Conservation (phyloP, 2,797 vertebrate species). For the Falco berigora region DNA sequence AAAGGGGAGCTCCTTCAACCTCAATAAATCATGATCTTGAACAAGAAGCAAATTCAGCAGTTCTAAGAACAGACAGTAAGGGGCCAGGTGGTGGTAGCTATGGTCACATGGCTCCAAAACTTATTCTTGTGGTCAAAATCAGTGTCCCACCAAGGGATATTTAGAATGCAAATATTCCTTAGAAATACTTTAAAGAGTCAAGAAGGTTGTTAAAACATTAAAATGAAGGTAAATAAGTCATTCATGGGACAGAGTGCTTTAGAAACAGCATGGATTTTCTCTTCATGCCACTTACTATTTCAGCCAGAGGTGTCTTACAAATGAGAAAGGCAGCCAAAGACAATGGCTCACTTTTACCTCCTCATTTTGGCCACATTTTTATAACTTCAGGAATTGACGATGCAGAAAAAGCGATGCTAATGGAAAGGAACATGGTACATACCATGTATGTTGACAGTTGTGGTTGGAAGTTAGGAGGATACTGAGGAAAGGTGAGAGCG, state of each 20-base stretch:
- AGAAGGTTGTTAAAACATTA: neutral
- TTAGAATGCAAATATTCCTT: neutral
- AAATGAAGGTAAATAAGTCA: neutral
- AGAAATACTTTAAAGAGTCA: neutral
- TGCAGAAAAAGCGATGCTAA: neutral
- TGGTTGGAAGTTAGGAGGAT: neutral
- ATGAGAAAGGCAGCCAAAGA: neutral
- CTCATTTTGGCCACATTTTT: neutral
- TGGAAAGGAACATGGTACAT: neutral
- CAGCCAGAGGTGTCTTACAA: neutral
- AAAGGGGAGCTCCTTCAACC: neutral
- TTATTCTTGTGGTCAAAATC: neutral
- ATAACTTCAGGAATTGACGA: neutral
- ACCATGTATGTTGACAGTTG: neutral
- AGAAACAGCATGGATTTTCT: neutral
- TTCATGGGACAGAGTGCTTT: neutral
- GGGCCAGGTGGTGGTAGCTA: neutral
- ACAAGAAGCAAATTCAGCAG: neutral
- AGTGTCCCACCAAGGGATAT: neutral
- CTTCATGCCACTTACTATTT: neutral
- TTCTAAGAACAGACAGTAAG: neutral
- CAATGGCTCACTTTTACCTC: neutral
- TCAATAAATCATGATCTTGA: neutral
- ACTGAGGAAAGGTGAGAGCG: neutral
- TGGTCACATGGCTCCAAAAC: neutral